Percentiles rank a stretch among this genome's conserved stretches.
These are phyloP conservation scores for Dendrocopos noguchii DNA, from an alignment of 2,113 vertebrate species.

Conservation along the genomic window DNA sequence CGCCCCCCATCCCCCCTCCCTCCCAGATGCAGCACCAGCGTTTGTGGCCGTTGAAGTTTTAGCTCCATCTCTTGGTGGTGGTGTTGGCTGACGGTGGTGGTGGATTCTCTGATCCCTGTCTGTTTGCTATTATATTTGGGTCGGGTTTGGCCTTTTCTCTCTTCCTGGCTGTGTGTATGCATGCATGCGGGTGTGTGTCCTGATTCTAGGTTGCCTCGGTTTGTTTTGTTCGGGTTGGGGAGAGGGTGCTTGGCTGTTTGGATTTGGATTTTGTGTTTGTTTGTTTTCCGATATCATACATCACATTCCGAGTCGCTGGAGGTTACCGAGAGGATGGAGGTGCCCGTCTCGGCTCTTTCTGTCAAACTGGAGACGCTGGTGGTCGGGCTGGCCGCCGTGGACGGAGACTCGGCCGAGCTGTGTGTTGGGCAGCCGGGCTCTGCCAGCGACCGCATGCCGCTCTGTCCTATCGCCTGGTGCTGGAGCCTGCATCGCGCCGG, in stretches of 20 bases:
- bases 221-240: constrained; percentile 11
- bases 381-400: constrained; percentile 95
- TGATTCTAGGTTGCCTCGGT: constrained; percentile 63
- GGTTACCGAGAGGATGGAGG: constrained; percentile 98
- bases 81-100: constrained; percentile 61
- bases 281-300: constrained; percentile 89
- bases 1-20: constrained; percentile 64
- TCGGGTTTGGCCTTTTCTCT: constrained; percentile 62
- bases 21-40: constrained; percentile 77
- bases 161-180: constrained; percentile 40
- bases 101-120: constrained; percentile 61
- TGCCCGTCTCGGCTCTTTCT: constrained; percentile 95
- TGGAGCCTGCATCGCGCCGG: constrained; percentile 87
- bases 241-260: constrained; percentile 51
- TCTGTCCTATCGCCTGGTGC: constrained; percentile 98
- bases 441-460: constrained; percentile 95
- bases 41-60: constrained; percentile 85
- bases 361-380: constrained; percentile 98
- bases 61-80: constrained; percentile 73
- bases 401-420: constrained; percentile 98
- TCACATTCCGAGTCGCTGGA: constrained; percentile 99
- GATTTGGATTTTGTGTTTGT: constrained; percentile 3
- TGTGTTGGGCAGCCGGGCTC: constrained; percentile 96
- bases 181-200: constrained; percentile 64
- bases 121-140: constrained; percentile 63